phyloP scores from a whole-genome alignment of 2,797 vertebrate species.

The Labeo calbasu region DNA sequence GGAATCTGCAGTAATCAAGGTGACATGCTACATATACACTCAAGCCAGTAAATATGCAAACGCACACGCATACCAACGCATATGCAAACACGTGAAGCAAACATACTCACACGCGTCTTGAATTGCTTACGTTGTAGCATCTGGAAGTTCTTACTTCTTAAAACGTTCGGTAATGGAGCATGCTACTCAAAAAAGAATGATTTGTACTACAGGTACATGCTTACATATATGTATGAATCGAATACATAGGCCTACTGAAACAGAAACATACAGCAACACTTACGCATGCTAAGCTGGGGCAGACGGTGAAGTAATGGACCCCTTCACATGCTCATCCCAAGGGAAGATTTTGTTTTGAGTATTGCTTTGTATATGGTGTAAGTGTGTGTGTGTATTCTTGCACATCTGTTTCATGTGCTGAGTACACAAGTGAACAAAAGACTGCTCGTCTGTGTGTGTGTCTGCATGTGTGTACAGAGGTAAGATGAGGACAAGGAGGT shows the following conservation, averaged over 20 bases:
- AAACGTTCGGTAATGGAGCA: too few relatives aligned
- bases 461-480: conserved; percentile 32
- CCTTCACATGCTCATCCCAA: conserved; percentile 43
- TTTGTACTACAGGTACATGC: neutral
- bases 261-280: conserved; percentile 40
- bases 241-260: conserved; percentile 52
- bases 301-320: conserved; percentile 37
- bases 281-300: conserved; percentile 35
- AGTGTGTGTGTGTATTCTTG: conserved; percentile 4
- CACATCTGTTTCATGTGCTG: conserved; percentile 27
- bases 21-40: conserved; percentile 70
- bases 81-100: neutral
- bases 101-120: neutral
- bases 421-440: conserved; percentile 20
- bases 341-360: conserved; percentile 45
- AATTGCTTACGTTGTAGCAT: neutral
- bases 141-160: neutral
- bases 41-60: conserved; percentile 25
- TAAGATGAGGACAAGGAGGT: conserved; percentile 48
- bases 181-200: neutral
- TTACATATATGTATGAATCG: neutral
- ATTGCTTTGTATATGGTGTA: conserved; percentile 45
- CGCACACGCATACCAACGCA: neutral
- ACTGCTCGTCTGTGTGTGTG: conserved; percentile 4
- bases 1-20: conserved; percentile 78